Percentiles rank a stretch among this genome's conserved stretches.
phyloP scores from a whole-genome alignment of 2,113 vertebrate species.

The Boulengeromyrus knoepffleri region DNA sequence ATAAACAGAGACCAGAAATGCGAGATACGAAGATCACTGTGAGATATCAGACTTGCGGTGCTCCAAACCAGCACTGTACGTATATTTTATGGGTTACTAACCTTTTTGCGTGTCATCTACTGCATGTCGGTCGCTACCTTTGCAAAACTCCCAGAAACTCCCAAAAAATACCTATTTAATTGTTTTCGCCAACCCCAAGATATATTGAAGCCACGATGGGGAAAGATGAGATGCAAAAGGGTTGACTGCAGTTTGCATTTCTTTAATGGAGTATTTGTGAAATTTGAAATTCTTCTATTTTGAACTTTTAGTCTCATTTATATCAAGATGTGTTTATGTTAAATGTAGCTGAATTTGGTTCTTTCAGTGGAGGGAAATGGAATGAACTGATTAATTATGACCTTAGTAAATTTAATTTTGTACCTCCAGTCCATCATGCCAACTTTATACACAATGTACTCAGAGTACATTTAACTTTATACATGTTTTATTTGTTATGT shows the following conservation, averaged over 20 bases:
- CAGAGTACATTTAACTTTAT: neutral
- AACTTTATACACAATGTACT: neutral
- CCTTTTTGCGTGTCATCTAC: neutral
- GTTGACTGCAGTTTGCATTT: neutral
- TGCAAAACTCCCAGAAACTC: neutral
- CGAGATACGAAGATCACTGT: neutral
- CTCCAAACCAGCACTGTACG: neutral
- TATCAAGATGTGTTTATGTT: neutral
- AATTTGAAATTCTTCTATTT: neutral
- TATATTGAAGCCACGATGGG: neutral
- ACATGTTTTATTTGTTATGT: neutral
- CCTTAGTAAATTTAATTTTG: neutral
- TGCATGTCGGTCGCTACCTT: neutral
- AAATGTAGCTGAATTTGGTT: neutral
- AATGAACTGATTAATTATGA: neutral
- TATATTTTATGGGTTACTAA: neutral
- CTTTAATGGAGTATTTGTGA: neutral
- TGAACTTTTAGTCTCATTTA: neutral
- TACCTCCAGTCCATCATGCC: neutral
- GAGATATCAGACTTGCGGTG: neutral
- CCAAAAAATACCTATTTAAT: neutral
- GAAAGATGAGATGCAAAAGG: neutral
- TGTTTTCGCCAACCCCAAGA: neutral
- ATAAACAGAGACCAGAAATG: neutral
- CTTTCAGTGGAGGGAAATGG: neutral